phyloP scores from a whole-genome alignment of 2,113 vertebrate genomes.

The Phoxinus phoxinus region DNA sequence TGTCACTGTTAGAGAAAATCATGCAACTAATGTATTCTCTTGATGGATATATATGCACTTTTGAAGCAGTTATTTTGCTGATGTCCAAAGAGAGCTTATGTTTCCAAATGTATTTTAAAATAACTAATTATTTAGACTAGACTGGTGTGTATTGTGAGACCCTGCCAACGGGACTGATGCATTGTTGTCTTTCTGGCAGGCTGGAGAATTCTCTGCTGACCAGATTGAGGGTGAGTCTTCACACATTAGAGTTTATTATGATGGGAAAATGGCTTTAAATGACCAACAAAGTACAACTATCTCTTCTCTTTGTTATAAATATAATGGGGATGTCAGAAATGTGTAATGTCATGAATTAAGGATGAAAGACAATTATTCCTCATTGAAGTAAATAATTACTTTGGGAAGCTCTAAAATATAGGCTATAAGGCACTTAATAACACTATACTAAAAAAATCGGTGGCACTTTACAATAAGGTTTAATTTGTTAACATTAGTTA shows the following conservation, averaged over 20 bases:
- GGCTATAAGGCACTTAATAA: neutral
- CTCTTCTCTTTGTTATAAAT: neutral
- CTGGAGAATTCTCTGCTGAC: conserved; percentile 70
- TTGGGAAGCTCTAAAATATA: neutral
- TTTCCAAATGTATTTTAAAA: neutral
- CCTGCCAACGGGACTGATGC: conserved; percentile 36
- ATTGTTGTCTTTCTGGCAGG: conserved; percentile 55
- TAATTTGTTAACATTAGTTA: too few species aligned
- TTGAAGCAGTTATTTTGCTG: conserved; percentile 2
- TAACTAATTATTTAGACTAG: neutral
- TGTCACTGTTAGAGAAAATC: conserved; percentile 8
- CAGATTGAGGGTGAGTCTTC: conserved; percentile 79
- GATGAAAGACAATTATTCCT: neutral
- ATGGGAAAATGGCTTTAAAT: neutral
- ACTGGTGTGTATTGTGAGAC: neutral
- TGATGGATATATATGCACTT: neutral
- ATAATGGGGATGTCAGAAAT: neutral
- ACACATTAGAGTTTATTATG: neutral
- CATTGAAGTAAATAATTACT: neutral
- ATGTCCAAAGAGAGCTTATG: neutral
- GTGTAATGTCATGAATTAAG: neutral
- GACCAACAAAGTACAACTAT: too few species aligned
- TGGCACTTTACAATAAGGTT: too few species aligned
- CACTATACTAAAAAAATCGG: neutral
- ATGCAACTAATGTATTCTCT: neutral